A percentile compares a stretch with the other conserved stretches of the same genome.
Evolutionary conservation across 1,140 invertebrate genomes (phyloP).

Genomic region (Euwallacea fornicatus): DNA sequence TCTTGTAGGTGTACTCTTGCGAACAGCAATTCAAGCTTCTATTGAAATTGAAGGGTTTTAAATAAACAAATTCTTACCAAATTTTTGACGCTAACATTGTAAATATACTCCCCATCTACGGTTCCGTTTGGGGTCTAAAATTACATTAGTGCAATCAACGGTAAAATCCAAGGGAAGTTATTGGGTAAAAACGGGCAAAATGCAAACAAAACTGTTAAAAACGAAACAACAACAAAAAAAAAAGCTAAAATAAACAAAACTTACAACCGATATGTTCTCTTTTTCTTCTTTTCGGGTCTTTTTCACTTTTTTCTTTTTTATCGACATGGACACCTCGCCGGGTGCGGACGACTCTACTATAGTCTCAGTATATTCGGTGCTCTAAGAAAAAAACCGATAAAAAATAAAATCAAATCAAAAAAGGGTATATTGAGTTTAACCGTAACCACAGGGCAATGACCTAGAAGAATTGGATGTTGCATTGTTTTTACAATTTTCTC

Average conservation of each 20-base stretch:
- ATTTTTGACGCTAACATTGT: conserved; percentile 60
- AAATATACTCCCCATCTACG: conserved; percentile 58
- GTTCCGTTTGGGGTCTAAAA: conserved; percentile 52
- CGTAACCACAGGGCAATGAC: background rate
- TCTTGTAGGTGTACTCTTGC: background rate
- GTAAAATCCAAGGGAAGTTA: background rate
- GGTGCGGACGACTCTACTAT: conserved; percentile 37
- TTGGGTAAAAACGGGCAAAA: background rate
- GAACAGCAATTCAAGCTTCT: background rate
- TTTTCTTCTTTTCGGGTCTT: conserved; percentile 65
- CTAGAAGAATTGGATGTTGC: conserved; percentile 20
- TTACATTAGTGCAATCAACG: conserved; percentile 19
- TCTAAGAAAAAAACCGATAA: conserved; percentile 44
- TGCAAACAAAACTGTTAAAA: background rate
- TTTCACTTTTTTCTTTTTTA: conserved; percentile 62
- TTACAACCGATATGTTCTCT: conserved; percentile 67
- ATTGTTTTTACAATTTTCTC: too few species aligned
- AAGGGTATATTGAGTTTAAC: background rate
- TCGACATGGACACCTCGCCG: conserved; percentile 36
- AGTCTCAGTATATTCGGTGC: conserved; percentile 51
- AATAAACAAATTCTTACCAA: conserved; percentile 48
- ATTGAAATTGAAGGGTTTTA: background rate
- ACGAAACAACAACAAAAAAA: conserved; percentile 35
- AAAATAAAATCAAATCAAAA: conserved; percentile 20
- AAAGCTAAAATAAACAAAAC: conserved; percentile 45